phyloP scores from a whole-genome alignment of 1,140 invertebrate species.

The Saccostrea cuccullata region DNA sequence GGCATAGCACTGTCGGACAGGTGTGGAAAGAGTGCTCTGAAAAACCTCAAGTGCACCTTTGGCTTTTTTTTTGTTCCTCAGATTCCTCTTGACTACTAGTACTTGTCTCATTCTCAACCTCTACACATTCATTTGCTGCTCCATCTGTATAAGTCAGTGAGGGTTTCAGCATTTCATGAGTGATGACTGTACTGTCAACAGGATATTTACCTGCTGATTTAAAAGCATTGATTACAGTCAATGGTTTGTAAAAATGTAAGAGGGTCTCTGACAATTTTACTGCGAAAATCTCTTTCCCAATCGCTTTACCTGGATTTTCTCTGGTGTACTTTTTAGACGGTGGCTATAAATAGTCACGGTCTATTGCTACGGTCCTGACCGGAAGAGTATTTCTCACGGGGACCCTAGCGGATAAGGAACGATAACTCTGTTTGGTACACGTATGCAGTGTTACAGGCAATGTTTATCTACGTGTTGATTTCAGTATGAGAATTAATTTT shows the following conservation, averaged over 20 bases:
- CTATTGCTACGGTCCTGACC: too few species aligned
- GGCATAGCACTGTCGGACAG: constrained; percentile 23
- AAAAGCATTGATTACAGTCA: constrained; percentile 55
- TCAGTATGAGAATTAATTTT: too few species aligned
- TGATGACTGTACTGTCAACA: constrained; percentile 52
- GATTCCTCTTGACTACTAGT: not conserved
- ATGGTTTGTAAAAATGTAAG: constrained; percentile 56
- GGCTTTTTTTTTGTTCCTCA: constrained; percentile 34
- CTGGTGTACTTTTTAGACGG: constrained; percentile 38
- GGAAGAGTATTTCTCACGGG: too few species aligned
- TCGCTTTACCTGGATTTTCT: constrained; percentile 48
- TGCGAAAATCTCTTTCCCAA: constrained; percentile 52
- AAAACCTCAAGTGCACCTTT: constrained; percentile 41
- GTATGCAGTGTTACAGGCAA: too few species aligned
- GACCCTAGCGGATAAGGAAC: constrained; percentile 52
- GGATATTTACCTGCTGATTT: constrained; percentile 43
- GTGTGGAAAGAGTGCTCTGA: constrained; percentile 41
- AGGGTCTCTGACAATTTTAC: constrained; percentile 56
- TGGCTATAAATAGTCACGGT: too few species aligned
- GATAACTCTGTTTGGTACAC: constrained; percentile 54
- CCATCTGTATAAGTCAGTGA: too few species aligned
- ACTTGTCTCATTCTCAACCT: not conserved
- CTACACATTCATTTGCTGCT: not conserved
- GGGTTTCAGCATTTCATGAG: constrained; percentile 47
- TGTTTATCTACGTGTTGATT: too few species aligned